Percentiles rank a stretch among this genome's conserved stretches.
Evolutionary conservation across 2,113 vertebrate species (phyloP).

Genomic region (Okapia johnstoni): DNA sequence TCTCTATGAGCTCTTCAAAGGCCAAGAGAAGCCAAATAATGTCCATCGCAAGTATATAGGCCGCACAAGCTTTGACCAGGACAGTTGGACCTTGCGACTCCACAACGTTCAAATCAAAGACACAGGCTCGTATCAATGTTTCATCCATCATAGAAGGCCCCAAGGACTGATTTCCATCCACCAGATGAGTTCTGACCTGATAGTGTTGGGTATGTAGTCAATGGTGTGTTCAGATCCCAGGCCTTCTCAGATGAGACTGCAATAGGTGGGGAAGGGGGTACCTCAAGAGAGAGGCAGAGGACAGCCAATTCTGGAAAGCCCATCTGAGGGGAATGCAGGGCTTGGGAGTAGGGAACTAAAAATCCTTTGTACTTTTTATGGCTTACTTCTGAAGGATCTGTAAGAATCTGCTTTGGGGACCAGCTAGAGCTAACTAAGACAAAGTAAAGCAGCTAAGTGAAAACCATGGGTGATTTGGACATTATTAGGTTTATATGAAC

Average conservation of each 20-base stretch:
- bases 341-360: constrained; percentile 9
- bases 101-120: constrained; percentile 58
- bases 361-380: neutral
- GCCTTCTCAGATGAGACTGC: neutral
- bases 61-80: constrained; percentile 55
- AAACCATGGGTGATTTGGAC: neutral
- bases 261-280: too few relatives aligned
- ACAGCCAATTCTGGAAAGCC: neutral
- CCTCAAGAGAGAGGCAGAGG: neutral
- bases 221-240: neutral
- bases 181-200: constrained; percentile 2
- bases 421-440: neutral
- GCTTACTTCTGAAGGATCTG: neutral
- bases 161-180: neutral
- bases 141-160: neutral
- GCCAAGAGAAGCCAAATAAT: neutral
- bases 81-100: constrained; percentile 42
- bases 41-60: constrained; percentile 19
- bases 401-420: neutral
- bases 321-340: neutral
- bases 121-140: constrained; percentile 45
- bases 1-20: constrained; percentile 49
- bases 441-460: neutral
- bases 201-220: constrained; percentile 65
- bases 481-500: neutral